Percentiles rank a stretch among this genome's conserved stretches.
Evolutionary conservation across 2,113 vertebrate species (phyloP).

Genomic region (Paramormyrops kingsleyae): DNA sequence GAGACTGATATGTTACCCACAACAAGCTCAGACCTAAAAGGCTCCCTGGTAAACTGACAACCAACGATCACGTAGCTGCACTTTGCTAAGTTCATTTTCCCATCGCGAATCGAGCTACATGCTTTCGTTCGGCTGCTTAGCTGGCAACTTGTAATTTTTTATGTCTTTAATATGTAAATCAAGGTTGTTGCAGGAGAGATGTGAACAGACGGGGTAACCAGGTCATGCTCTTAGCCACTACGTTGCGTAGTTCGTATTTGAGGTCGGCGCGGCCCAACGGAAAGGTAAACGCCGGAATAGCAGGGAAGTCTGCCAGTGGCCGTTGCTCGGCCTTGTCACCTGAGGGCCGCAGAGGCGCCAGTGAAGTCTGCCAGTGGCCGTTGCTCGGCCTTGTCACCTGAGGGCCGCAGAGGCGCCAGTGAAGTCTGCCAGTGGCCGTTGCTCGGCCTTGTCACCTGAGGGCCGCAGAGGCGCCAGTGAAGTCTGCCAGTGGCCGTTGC

Average conservation of each 20-base stretch:
- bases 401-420: too few relatives aligned
- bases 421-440: too few relatives aligned
- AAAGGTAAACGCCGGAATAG: conserved; percentile 11
- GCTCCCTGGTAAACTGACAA: neutral
- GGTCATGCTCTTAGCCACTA: neutral
- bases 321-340: neutral
- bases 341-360: too few relatives aligned
- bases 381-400: too few relatives aligned
- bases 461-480: too few relatives aligned
- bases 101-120: neutral
- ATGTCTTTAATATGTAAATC: neutral
- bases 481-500: too few relatives aligned
- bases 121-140: neutral
- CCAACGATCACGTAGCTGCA: neutral
- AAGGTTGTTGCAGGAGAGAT: neutral
- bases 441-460: too few relatives aligned
- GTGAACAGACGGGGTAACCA: neutral
- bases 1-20: neutral
- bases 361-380: too few relatives aligned
- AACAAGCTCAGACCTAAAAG: neutral
- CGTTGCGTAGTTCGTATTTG: neutral
- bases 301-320: neutral
- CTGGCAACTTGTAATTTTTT: neutral
- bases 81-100: neutral
- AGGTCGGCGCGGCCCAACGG: neutral